A percentile compares a stretch with the other conserved stretches of the same genome.
These are phyloP conservation scores for Tetrao urogallus DNA, from an alignment of 2,113 vertebrate genomes.

Conservation along the genomic window DNA sequence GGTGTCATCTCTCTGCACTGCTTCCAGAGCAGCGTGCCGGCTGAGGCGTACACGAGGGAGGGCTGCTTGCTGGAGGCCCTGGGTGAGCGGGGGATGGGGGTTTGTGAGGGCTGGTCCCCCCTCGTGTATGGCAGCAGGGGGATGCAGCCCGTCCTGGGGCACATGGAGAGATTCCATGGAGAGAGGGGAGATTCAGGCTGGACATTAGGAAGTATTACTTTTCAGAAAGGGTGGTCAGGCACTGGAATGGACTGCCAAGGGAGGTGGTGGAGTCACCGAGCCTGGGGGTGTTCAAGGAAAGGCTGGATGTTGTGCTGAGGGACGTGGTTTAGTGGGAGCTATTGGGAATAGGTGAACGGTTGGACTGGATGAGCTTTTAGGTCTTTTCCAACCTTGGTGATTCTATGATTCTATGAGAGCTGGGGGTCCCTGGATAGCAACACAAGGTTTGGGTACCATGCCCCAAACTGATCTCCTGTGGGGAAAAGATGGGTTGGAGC, in stretches of 20 bases:
- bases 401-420: too few species aligned
- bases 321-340: too few species aligned
- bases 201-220: too few species aligned
- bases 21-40: slow-evolving; percentile 89
- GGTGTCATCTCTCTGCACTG: slow-evolving; percentile 91
- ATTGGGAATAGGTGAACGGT: too few species aligned
- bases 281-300: too few species aligned
- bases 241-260: too few species aligned
- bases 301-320: too few species aligned
- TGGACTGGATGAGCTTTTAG: too few species aligned
- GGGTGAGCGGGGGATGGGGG: slow-evolving; percentile 72
- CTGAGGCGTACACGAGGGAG: slow-evolving; percentile 91
- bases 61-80: slow-evolving; percentile 91
- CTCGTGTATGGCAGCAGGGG: neutral
- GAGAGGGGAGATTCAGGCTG: too few species aligned
- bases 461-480: fast-evolving
- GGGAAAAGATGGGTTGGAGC: neutral
- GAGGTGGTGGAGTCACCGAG: too few species aligned
- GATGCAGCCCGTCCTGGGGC: neutral
- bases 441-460: fast-evolving
- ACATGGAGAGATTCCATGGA: fast-evolving
- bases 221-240: too few species aligned
- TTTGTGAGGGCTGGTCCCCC: neutral
- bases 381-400: too few species aligned
- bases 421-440: neutral